These are phyloP conservation scores for Actinemys pallida DNA, from an alignment of 2,113 vertebrate genomes.

Conservation along the genomic window DNA sequence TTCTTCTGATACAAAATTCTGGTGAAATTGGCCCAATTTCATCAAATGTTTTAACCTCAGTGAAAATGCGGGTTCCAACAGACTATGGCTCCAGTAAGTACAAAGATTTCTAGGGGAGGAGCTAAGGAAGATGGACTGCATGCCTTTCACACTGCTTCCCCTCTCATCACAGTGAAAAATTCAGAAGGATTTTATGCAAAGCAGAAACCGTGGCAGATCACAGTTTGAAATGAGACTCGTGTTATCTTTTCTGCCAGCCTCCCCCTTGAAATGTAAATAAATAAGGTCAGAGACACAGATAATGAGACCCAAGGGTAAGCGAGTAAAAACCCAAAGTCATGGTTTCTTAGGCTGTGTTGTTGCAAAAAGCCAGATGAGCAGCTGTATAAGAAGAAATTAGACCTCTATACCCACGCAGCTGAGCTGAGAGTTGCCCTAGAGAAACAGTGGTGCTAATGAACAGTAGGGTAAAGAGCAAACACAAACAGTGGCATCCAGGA, in stretches of 20 bases:
- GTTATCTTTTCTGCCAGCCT: constrained; percentile 50
- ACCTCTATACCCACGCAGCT: neutral
- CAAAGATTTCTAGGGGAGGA: neutral
- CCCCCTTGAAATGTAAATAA: constrained; percentile 77
- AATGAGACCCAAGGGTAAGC: constrained; percentile 69
- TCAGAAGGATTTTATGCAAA: neutral
- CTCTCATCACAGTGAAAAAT: neutral
- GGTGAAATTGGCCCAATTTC: neutral
- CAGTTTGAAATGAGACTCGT: constrained; percentile 28
- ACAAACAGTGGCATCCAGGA: neutral
- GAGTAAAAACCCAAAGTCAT: constrained; percentile 44
- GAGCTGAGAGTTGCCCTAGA: neutral
- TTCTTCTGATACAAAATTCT: neutral
- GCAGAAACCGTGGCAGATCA: constrained; percentile 1
- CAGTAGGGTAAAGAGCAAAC: neutral
- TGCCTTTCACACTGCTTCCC: neutral
- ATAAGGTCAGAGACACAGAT: constrained; percentile 50
- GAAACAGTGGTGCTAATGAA: constrained; percentile 22
- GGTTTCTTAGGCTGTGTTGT: constrained; percentile 49
- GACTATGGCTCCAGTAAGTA: neutral
- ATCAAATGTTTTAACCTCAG: neutral
- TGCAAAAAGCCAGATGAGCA: neutral
- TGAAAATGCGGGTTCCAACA: neutral
- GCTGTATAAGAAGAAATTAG: constrained; percentile 30
- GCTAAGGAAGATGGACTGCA: neutral